Evolutionary conservation across 2,797 vertebrate genomes (phyloP), one percentile per base, ranked within the genome.

Genomic region (Enteromius radiatus): DNA sequence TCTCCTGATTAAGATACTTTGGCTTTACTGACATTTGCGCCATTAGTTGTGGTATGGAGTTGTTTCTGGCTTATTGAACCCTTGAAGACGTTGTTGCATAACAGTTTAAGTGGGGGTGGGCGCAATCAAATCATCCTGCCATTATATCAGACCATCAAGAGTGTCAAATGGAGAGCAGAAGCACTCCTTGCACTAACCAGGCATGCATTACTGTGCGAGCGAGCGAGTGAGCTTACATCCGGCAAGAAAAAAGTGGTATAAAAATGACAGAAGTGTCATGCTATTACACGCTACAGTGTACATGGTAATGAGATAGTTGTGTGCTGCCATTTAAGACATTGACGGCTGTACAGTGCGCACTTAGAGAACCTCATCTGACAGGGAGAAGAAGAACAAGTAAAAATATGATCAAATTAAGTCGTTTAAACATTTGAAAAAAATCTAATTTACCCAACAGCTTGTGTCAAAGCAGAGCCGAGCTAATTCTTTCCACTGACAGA

Each of bases 301-400:
- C 76, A 71, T 80, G 73, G 80, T 86, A 84, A 84, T 83, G 45
- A 78, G 85, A 78, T 82, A 63, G 31, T 67, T 86, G 69, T 69
- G 36, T 75, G 73, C 73, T 84, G 73, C 73, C 78, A 81, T 86
- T 67, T 67, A 76, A 73, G 59, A 83, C 67, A 33, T 43, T 52
- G 61, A 82, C 9, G 71, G 33, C 17, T 43, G 12, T 67, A 21
- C 61, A 31, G 45, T 12, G 31, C 38, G 19, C 64, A 68, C 73
- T 83, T 82, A 70, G 15, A 69, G 26, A 63, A 38, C 54, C 41
- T 17, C 1, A 0, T 47, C n/a, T 47, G 74, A 77, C 74, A 77
- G 28, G 52, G 23, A 75, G 70, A 65, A 70, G 67, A 47, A 45
- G 28, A 47, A 73, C 19, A 81, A 28, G 28, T 71, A 73, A 80